Percentiles rank a stretch among this genome's conserved stretches.
phyloP scores from a whole-genome alignment of 2,888 invertebrate genomes.

The Hemicrepidius hirtus region DNA sequence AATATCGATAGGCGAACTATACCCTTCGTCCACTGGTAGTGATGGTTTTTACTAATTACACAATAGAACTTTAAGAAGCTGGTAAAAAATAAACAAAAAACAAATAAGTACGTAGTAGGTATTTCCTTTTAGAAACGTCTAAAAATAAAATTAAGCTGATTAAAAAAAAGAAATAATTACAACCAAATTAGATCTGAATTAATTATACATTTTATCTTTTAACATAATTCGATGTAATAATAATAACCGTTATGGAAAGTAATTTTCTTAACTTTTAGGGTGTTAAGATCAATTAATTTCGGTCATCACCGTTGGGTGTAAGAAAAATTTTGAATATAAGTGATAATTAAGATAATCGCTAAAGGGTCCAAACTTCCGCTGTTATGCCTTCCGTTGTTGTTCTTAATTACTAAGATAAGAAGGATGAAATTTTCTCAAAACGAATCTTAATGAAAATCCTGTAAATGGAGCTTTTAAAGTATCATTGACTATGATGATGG shows the following conservation, averaged over 20 bases:
- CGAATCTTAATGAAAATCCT: constrained; percentile 15
- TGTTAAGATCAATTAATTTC: constrained; percentile 20
- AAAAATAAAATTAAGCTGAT: not conserved
- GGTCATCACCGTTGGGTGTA: constrained; percentile 9
- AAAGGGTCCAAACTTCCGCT: constrained; percentile 23
- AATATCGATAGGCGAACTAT: too few relatives aligned
- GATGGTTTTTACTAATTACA: too few relatives aligned
- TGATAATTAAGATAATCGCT: constrained; percentile 27
- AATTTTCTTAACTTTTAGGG: not conserved
- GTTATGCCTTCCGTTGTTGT: constrained; percentile 29
- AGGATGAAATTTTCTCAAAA: constrained; percentile 27
- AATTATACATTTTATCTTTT: not conserved
- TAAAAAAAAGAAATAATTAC: constrained; percentile 1
- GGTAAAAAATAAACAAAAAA: too few relatives aligned
- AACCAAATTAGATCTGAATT: not conserved
- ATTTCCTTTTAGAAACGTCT: too few relatives aligned
- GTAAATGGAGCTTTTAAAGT: not conserved
- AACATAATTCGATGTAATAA: not conserved
- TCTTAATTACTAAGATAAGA: constrained; percentile 26
- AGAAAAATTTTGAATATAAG: constrained; percentile 23
- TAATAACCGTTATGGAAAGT: constrained; percentile 1
- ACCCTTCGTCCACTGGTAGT: too few relatives aligned
- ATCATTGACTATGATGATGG: not conserved
- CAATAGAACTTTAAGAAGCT: too few relatives aligned
- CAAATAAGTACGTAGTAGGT: too few relatives aligned